Evolutionary conservation across 2,113 vertebrate genomes (phyloP), one percentile per base, ranked within the genome.

Genomic region (Antechinus stuartii): DNA sequence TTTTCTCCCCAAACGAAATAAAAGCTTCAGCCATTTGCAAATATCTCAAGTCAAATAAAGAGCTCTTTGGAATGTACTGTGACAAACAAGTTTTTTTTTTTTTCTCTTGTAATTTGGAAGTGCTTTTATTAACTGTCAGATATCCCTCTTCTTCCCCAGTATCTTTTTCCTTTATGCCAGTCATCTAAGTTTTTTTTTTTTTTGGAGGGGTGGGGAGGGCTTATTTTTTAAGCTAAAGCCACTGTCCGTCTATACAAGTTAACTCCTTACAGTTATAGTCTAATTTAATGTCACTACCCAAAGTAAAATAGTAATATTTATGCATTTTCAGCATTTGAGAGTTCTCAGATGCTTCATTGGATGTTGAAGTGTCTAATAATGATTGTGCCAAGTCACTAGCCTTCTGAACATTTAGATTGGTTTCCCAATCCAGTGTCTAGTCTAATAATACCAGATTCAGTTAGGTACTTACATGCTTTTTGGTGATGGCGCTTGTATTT

Each of bases 61-160:
- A 56, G 84, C 54, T 92, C 46, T 0, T 8, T 76, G 94, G 94
- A 94, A 94, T 96, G 97, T 95, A 91, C 92, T 42, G 93, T 94
- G 95, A 93, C 52, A 9, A 53, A 57, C 57, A 46, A 61, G 11
- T 89, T 93, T 90, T 54, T 91, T 25, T 22, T 46, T 22, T 52
- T 12, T 46, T 14, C 0, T 9, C n/a, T 56, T 6, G 42, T 9
- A 49, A 50, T 91, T 94, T 95, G 93, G 95, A 93, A 95, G 68
- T 54, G 89, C 90, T 91, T 96, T 92, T 95, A 68, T 94, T 94
- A 16, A n/a, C 94, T 93, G 84, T 55, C 47, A 9, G 61, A 68
- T 76, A 50, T 94, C 54, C 35, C 89, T 46, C 25, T 4, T 91
- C 57, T 95, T 92, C 92, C 12, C 35, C 95, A 6, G 84, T 90